Conservation (phyloP, 2,113 vertebrate genomes). For the Lycaon pictus region DNA sequence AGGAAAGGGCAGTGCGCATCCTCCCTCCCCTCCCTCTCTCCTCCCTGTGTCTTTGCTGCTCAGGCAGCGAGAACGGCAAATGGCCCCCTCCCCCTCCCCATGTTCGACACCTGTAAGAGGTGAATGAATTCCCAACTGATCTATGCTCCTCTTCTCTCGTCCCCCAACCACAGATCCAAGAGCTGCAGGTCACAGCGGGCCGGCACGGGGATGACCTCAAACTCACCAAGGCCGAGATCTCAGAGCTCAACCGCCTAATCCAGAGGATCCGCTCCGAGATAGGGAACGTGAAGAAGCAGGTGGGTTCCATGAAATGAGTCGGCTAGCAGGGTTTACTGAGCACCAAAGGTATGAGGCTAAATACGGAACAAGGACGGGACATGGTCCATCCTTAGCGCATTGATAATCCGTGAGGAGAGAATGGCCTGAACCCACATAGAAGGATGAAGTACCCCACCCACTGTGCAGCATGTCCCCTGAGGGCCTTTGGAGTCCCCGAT, state of each 20-base stretch:
- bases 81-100: accelerated
- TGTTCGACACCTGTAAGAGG: background rate
- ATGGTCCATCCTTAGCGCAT: no score
- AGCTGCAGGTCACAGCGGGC: conserved; percentile 89
- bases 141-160: background rate
- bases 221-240: conserved; percentile 89
- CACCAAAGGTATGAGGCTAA: background rate
- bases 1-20: background rate
- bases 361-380: background rate
- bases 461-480: background rate
- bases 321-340: background rate
- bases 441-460: background rate
- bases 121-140: background rate
- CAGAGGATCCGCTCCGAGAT: conserved; percentile 91
- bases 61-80: background rate
- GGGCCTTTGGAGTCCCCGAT: background rate
- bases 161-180: conserved; percentile 86
- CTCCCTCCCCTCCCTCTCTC: accelerated
- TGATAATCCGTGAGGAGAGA: background rate
- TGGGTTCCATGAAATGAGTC: conserved; percentile 60
- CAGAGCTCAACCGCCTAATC: conserved; percentile 90
- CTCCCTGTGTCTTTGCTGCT: background rate
- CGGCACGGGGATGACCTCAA: conserved; percentile 90
- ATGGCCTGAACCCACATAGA: background rate
- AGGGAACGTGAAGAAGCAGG: conserved; percentile 90